phyloP scores from a whole-genome alignment of 2,113 vertebrate species.

The Tympanuchus pallidicinctus region DNA sequence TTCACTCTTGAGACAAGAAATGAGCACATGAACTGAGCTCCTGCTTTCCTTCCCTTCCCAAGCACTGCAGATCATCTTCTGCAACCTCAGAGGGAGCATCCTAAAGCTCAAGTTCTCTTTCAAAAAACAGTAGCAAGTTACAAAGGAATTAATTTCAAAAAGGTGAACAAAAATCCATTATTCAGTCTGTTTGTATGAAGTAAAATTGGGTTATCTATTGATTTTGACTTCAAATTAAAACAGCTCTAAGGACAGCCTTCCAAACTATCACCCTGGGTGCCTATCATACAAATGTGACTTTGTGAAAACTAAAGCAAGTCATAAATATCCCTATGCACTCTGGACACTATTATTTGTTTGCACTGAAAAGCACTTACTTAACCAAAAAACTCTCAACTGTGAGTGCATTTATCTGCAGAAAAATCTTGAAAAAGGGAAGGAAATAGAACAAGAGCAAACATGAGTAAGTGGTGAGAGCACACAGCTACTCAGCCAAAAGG shows the following conservation, averaged over 20 bases:
- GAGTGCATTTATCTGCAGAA: neutral
- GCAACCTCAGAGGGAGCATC: neutral
- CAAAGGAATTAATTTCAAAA: neutral
- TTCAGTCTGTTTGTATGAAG: neutral
- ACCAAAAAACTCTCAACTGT: neutral
- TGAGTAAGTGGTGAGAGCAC: neutral
- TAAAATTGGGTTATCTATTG: neutral
- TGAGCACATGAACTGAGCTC: neutral
- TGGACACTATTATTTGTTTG: neutral
- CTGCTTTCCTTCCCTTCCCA: neutral
- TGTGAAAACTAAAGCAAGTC: neutral
- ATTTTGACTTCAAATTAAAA: neutral
- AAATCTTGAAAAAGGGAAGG: neutral
- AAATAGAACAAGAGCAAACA: neutral
- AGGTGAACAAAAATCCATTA: neutral
- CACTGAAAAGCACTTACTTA: neutral
- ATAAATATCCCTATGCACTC: neutral
- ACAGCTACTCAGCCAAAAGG: neutral
- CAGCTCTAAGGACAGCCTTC: neutral
- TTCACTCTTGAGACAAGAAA: neutral
- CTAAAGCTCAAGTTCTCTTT: neutral
- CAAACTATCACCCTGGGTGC: neutral
- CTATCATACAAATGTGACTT: neutral
- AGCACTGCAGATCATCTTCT: fast-evolving
- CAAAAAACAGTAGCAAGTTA: neutral